Percentiles rank a stretch among this genome's conserved stretches.
These are phyloP conservation scores for Natrix natrix DNA, from an alignment of 2,797 vertebrate genomes.

Conservation along the genomic window DNA sequence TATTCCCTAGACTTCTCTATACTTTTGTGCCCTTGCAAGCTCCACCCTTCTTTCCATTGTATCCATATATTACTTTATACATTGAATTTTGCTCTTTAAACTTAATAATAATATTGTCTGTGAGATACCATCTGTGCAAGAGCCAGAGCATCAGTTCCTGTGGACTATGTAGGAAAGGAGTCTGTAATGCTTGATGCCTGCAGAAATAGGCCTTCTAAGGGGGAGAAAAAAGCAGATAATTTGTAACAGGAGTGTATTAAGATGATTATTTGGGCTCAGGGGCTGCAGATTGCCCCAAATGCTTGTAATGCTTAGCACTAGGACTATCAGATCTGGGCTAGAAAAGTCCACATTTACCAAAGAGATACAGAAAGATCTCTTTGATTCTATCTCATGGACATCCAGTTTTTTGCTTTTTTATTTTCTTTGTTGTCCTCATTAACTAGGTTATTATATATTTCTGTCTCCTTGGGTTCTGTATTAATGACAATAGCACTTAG, in stretches of 20 bases:
- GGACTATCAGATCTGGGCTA: neutral
- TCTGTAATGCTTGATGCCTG: neutral
- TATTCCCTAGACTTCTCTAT: neutral
- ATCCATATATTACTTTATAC: neutral
- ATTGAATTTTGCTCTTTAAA: neutral
- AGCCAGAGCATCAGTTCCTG: neutral
- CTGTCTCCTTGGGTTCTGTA: slow-evolving; percentile 50
- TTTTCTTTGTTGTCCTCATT: slow-evolving; percentile 45
- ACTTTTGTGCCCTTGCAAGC: neutral
- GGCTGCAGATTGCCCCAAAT: neutral
- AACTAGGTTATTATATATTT: slow-evolving; percentile 40
- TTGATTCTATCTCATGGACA: neutral
- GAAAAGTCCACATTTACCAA: neutral
- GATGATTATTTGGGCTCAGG: neutral
- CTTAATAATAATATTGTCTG: neutral
- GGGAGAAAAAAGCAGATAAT: neutral
- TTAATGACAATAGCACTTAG: slow-evolving; percentile 45
- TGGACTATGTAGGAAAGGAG: neutral
- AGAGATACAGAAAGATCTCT: neutral
- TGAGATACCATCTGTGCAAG: neutral
- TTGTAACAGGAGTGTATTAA: neutral
- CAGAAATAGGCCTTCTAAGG: neutral
- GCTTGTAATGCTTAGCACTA: neutral
- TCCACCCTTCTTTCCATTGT: neutral
- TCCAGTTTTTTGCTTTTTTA: slow-evolving; percentile 9